phyloP scores from a whole-genome alignment of 2,888 invertebrate genomes.

The Drepanosiphum platanoidis region DNA sequence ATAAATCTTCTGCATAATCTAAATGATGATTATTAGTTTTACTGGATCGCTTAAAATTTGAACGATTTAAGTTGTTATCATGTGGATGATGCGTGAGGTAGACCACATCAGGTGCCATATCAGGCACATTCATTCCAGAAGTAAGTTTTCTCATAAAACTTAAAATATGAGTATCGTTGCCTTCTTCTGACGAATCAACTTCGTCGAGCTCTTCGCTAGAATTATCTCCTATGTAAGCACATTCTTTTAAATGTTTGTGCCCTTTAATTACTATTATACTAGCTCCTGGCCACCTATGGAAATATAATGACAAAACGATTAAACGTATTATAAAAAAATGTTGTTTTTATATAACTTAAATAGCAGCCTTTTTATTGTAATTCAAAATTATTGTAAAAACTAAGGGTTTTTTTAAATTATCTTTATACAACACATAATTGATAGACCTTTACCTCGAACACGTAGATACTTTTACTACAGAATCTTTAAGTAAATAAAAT shows the following conservation, averaged over 20 bases:
- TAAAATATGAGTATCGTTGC: conserved; percentile 61
- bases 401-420: neutral
- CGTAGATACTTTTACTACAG: conserved; percentile 78
- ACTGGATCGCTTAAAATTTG: conserved; percentile 26
- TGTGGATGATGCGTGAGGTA: conserved; percentile 27
- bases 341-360: neutral
- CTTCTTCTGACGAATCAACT: conserved; percentile 67
- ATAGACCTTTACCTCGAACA: conserved; percentile 74
- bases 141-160: conserved; percentile 73
- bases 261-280: conserved; percentile 81
- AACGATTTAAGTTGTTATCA: neutral
- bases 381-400: no score
- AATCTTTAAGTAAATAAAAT: conserved; percentile 79
- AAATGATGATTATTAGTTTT: conserved; percentile 65
- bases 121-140: conserved; percentile 68
- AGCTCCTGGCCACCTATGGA: conserved; percentile 77
- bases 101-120: conserved; percentile 45
- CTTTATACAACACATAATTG: no score
- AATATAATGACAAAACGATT: conserved; percentile 23
- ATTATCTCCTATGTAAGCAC: conserved; percentile 83
- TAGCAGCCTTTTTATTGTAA: no score
- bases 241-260: conserved; percentile 80
- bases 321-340: conserved; percentile 19
- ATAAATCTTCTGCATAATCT: conserved; percentile 63
- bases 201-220: conserved; percentile 81